A percentile compares a stretch with the other conserved stretches of the same genome.
These are phyloP conservation scores for Ophonus ardosiacus DNA, from an alignment of 2,888 invertebrate genomes.

Conservation along the genomic window DNA sequence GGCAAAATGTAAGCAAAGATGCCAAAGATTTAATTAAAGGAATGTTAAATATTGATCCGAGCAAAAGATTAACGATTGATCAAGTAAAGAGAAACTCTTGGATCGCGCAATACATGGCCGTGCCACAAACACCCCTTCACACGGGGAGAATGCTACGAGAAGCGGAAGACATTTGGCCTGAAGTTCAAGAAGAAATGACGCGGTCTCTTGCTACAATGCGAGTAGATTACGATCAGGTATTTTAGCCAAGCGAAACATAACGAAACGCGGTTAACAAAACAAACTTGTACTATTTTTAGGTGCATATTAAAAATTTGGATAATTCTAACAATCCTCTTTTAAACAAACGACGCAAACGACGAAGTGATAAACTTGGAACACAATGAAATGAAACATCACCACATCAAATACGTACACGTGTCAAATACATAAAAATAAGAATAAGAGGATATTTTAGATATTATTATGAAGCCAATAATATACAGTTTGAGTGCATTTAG, in stretches of 20 bases:
- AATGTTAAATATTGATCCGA: constrained; percentile 96
- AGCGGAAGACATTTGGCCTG: constrained; percentile 95
- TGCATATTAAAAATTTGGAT: constrained; percentile 94
- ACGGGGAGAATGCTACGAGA: constrained; percentile 93
- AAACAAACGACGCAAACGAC: constrained; percentile 86
- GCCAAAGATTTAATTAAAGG: constrained; percentile 97
- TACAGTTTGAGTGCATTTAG: not conserved
- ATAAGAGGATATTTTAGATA: constrained; percentile 8
- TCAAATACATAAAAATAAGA: not conserved
- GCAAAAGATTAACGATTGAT: constrained; percentile 91
- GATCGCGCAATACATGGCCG: constrained; percentile 90
- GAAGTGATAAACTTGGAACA: constrained; percentile 69
- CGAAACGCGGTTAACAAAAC: not conserved
- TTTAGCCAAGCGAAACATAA: not conserved
- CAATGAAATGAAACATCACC: too few relatives aligned
- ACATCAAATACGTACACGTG: too few relatives aligned
- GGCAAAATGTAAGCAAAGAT: constrained; percentile 95
- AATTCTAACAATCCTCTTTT: constrained; percentile 95
- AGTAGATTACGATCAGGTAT: constrained; percentile 93
- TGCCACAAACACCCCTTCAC: constrained; percentile 96
- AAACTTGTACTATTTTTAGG: constrained; percentile 74
- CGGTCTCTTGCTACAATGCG: constrained; percentile 98
- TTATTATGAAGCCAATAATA: not conserved
- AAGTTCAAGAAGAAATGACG: constrained; percentile 99
- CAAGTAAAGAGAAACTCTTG: constrained; percentile 93